These are phyloP conservation scores for Lycocerus yunnanus DNA, from an alignment of 2,888 invertebrate species.

Conservation along the genomic window DNA sequence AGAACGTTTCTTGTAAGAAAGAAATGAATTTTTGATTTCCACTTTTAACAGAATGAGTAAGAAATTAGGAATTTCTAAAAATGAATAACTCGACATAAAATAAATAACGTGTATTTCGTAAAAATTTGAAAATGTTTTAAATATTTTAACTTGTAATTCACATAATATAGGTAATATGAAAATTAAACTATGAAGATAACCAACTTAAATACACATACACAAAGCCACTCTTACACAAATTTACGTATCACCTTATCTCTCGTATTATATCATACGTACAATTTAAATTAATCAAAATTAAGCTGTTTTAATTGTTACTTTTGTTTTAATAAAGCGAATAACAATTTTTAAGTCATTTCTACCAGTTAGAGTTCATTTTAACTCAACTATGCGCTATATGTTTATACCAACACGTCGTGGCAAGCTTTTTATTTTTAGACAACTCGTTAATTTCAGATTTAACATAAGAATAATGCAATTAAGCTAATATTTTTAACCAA, in stretches of 20 bases:
- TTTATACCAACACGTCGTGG: conserved; percentile 49
- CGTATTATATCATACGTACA: conserved; percentile 20
- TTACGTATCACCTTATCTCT: conserved; percentile 30
- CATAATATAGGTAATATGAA: conserved; percentile 7
- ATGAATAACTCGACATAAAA: conserved; percentile 6
- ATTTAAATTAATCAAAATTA: conserved; percentile 20
- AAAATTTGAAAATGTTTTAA: conserved; percentile 13
- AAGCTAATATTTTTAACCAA: not conserved
- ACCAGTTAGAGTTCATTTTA: conserved; percentile 47
- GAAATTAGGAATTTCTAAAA: conserved; percentile 20
- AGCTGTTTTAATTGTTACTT: conserved; percentile 7
- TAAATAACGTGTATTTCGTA: conserved; percentile 8
- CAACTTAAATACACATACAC: conserved; percentile 14
- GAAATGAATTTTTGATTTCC: conserved; percentile 11
- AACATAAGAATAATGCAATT: conserved; percentile 24
- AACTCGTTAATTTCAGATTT: conserved; percentile 42
- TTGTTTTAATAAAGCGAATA: conserved; percentile 16
- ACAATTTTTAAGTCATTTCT: conserved; percentile 36
- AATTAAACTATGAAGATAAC: conserved; percentile 20
- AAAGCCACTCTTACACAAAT: conserved; percentile 8
- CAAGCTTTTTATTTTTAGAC: conserved; percentile 53
- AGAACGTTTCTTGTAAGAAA: conserved; percentile 7
- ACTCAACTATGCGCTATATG: conserved; percentile 50
- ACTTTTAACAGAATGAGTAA: conserved; percentile 26
- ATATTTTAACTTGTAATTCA: conserved; percentile 16